Percentiles rank a stretch among this genome's conserved stretches.
These are phyloP conservation scores for Eumaeus atala DNA, from an alignment of 1,140 invertebrate genomes.

Conservation along the genomic window DNA sequence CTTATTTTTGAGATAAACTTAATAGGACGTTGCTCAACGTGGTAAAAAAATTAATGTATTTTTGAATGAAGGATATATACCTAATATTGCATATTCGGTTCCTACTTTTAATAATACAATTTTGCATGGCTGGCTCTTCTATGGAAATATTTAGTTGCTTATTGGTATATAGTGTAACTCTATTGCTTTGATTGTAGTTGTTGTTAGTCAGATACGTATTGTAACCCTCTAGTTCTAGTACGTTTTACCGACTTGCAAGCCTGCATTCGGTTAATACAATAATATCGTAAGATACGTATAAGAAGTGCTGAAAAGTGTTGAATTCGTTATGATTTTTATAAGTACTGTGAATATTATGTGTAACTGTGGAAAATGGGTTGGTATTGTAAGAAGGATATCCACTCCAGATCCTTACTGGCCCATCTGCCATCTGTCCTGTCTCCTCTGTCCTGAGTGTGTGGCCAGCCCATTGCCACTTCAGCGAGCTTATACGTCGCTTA, in stretches of 20 bases:
- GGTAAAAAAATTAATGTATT: neutral
- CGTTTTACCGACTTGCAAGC: neutral
- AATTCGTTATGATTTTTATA: neutral
- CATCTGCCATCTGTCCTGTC: too few species aligned
- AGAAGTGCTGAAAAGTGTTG: neutral
- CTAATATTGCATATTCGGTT: slow-evolving; percentile 4
- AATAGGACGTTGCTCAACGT: neutral
- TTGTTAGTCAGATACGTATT: slow-evolving; percentile 2
- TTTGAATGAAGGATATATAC: neutral
- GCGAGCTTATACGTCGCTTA: too few species aligned
- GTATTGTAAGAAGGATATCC: neutral
- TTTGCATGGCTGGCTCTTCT: neutral
- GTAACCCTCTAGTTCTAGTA: neutral
- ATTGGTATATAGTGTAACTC: neutral
- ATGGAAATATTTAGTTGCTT: neutral
- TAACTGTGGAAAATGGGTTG: neutral
- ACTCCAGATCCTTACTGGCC: too few species aligned
- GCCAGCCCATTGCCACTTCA: too few species aligned
- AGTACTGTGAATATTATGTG: neutral
- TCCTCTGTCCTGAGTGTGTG: too few species aligned
- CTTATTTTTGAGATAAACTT: neutral
- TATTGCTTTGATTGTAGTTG: neutral
- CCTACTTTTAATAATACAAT: slow-evolving; percentile 6
- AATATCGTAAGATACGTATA: neutral
- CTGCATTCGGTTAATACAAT: slow-evolving; percentile 2